Base-by-base conservation (phyloP, 2,113 vertebrate species). In the Fukomys damarensis region DNA sequence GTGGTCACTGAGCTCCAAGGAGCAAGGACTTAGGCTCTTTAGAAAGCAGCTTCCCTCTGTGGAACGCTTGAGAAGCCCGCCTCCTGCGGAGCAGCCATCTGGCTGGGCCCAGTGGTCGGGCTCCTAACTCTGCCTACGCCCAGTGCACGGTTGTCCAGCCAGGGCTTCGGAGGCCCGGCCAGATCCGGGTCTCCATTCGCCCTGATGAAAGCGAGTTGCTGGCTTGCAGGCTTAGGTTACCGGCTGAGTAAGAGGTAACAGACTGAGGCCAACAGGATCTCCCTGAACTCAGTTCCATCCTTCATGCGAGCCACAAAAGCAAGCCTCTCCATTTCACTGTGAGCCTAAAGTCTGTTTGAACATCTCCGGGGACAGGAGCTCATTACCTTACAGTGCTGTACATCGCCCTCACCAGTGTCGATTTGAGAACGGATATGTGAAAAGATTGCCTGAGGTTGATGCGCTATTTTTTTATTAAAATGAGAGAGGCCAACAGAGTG, bases 131-230 rank as follows among this genome's bases (percentile, higher is more conserved):
- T 22, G 38, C 22, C 0, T 0, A 8, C 6, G 22, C 12, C 52
- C 0, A 0, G 16, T 9, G 12, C 9, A 20, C 9, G 0, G 14
- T 14, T 4, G 68, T 72, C 65, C 8, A 1, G n/a, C 32, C 30
- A 2, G 52, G 10, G 32, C 52, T 5, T 0, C 0, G 12, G 77
- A 24, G 41, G 52, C 30, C 32, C 22, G 9, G 70, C 1, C 46
- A 41, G 35, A 38, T 54, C 0, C 74, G 17, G 7, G 43, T 26
- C 14, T 49, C 72, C 14, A 30, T 6, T 28, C 6, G 7, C 43
- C 16, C 13, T 10, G 28, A 14, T 5, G 49, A 32, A 54, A 20
- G 76, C 43, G 9, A 46, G 46, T 9, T 35, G 28, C 24, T 30
- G 43, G 74, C 26, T 22, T 32, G 26, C 3, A 4, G 38, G 76